phyloP scores from a whole-genome alignment of 2,888 invertebrate genomes.

The Elegia similella region DNA sequence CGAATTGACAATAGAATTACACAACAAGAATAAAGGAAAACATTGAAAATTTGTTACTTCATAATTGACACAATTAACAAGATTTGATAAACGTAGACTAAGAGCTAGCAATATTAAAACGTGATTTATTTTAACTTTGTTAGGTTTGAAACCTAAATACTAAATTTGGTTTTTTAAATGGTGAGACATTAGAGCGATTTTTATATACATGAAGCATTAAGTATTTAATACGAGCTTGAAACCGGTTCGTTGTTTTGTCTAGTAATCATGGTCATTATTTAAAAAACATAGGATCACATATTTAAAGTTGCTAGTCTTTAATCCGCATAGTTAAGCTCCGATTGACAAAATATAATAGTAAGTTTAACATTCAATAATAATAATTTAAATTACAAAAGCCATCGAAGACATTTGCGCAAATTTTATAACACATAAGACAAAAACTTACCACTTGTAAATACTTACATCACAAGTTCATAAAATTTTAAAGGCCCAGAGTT shows the following conservation, averaged over 20 bases:
- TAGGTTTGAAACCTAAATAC: no score
- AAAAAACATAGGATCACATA: no score
- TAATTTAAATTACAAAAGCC: slow-evolving; percentile 3
- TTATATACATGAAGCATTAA: no score
- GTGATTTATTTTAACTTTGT: background rate
- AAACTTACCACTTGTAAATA: background rate
- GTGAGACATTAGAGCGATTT: no score
- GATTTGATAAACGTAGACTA: slow-evolving; percentile 23
- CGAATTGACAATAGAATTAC: slow-evolving; percentile 57
- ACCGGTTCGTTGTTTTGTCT: no score
- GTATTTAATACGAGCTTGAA: no score
- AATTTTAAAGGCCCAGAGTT: background rate
- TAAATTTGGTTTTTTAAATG: no score
- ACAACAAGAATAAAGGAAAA: slow-evolving; percentile 41
- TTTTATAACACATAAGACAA: background rate
- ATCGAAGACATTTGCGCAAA: slow-evolving; percentile 3
- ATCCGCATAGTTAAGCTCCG: slow-evolving; percentile 22
- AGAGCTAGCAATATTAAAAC: slow-evolving; percentile 1
- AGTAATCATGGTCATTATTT: no score
- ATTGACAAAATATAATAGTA: slow-evolving; percentile 20
- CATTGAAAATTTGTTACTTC: slow-evolving; percentile 38
- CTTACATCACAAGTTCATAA: background rate
- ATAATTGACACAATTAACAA: slow-evolving; percentile 56
- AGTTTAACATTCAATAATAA: background rate
- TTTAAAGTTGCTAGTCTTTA: background rate